Percentiles rank a stretch among this genome's conserved stretches.
Evolutionary conservation across 2,888 invertebrate species (phyloP).

Genomic region (Auanema freiburgensis): DNA sequence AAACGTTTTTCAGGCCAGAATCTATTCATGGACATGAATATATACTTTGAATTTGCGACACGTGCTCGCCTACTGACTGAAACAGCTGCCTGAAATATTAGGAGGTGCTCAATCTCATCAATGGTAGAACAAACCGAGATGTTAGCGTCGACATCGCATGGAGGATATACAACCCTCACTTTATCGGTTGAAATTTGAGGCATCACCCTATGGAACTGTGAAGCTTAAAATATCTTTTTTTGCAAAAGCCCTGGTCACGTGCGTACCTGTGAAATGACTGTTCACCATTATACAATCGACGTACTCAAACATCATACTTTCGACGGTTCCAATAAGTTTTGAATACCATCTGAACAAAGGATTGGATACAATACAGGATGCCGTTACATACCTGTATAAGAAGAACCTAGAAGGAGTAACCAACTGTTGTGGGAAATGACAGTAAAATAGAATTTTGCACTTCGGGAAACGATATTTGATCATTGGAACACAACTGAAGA

Average conservation of each 20-base stretch:
- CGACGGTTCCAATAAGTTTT: conserved; percentile 56
- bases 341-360: conserved; percentile 54
- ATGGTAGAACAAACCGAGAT: conserved; percentile 1
- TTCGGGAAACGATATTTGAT: conserved; percentile 62
- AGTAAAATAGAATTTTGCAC: conserved; percentile 61
- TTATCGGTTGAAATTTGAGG: conserved; percentile 53
- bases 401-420: conserved; percentile 62
- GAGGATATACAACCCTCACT: conserved; percentile 61
- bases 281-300: conserved; percentile 68
- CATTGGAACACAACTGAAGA: conserved; percentile 60
- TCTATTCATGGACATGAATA: conserved; percentile 62
- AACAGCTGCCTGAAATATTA: conserved; percentile 25
- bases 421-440: conserved; percentile 63
- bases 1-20: conserved; percentile 64
- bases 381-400: conserved; percentile 47
- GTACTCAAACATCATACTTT: conserved; percentile 67
- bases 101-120: neutral
- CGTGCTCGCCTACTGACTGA: conserved; percentile 47
- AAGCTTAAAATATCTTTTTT: conserved; percentile 36
- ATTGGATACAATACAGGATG: neutral
- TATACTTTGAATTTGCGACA: conserved; percentile 48
- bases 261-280: conserved; percentile 68
- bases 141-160: conserved; percentile 61
- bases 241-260: no score
- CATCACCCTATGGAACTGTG: conserved; percentile 56